Evolutionary conservation across 1,140 invertebrate species (phyloP), one percentile per base, ranked within the genome.

Genomic region (Ericerus pela): DNA sequence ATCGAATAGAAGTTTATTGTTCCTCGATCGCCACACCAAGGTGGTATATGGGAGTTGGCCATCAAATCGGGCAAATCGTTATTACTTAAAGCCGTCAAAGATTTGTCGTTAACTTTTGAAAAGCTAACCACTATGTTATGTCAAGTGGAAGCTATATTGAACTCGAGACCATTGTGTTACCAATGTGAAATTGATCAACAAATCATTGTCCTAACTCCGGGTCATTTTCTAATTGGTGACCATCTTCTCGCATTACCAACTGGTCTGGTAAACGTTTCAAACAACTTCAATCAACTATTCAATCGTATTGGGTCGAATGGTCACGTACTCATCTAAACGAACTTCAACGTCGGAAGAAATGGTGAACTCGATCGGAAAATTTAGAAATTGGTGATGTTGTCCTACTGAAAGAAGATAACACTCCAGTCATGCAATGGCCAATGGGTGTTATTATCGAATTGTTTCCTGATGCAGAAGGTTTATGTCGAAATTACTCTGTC

Each of bases 61-160:
- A 28, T 55, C 1, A 27, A 30, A 14, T 26, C 26, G 2, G 36
- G 24, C 0, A 55, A 55, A n/a, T 4, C 33, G 2, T 18, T 31
- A 18, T 0, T 55, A 0, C 1, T 29, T 5, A 1, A 6, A 0
- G 29, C 29, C 1, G 29, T 30, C 22, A 20, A 20, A 4, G 14
- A 20, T 1, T 38, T 43, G 1, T 16, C n/a, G n/a, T n/a, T 43
- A 11, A 30, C 36, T 0, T 12, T 55, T 0, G 62, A 63, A 53
- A 62, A 68, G 53, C 57, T 67, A 11, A 20, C 51, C 6, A 65
- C 65, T 10, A 33, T 67, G 6, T 24, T 66, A 20, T 52, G 29
- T 27, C 57, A 66, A 58, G 62, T 68, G 4, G 67, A 69, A 60
- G 65, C 63, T 1, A 60, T 59, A 29, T 56, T 70, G 16, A 70